phyloP scores from a whole-genome alignment of 2,888 invertebrate genomes.

The Schizaphis graminum region DNA sequence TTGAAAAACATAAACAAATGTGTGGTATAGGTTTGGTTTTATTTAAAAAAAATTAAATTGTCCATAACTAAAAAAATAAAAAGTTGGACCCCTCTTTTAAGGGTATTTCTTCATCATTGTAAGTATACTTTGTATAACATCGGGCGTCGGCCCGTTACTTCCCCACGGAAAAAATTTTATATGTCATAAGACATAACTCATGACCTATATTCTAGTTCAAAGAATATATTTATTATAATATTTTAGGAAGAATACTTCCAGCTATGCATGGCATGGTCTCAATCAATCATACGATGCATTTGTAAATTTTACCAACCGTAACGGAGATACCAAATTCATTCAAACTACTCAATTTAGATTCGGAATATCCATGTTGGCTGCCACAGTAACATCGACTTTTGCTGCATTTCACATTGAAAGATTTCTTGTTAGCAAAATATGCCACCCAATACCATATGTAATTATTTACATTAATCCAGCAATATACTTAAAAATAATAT shows the following conservation, averaged over 20 bases:
- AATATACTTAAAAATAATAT: background rate
- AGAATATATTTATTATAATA: background rate
- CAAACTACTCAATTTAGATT: background rate
- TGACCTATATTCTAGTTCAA: background rate
- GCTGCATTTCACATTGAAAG: conserved; percentile 27
- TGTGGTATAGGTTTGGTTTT: no score
- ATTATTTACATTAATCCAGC: background rate
- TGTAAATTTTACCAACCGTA: conserved; percentile 45
- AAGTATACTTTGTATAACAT: no score
- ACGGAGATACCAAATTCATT: conserved; percentile 35
- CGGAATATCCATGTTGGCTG: background rate
- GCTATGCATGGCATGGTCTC: conserved; percentile 25
- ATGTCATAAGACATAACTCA: no score
- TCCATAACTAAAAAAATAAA: no score
- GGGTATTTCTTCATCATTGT: no score
- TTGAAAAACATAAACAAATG: no score
- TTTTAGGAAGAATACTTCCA: conserved; percentile 27
- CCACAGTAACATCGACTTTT: conserved; percentile 16
- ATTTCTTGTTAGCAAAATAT: conserved; percentile 29
- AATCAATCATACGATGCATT: conserved; percentile 51
- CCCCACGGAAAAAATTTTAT: no score
- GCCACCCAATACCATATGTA: conserved; percentile 38
- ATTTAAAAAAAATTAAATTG: no score
- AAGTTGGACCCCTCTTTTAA: no score
- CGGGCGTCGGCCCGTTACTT: no score